phyloP scores from a whole-genome alignment of 2,797 vertebrate species.

The Odontamblyopus rebecca region DNA sequence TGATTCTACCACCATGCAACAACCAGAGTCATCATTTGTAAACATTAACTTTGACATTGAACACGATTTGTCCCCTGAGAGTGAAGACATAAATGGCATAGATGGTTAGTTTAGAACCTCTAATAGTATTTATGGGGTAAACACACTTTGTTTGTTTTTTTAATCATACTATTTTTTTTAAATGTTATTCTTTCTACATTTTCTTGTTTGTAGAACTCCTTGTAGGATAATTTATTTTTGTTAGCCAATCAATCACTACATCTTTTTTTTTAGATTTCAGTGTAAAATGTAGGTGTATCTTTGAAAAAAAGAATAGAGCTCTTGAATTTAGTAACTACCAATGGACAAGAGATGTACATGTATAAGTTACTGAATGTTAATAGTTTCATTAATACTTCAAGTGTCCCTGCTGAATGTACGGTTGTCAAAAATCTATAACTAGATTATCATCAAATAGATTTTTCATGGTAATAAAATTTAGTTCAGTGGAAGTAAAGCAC shows the following conservation, averaged over 20 bases:
- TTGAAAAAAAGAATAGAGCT: background rate
- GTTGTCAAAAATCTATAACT: slow-evolving; percentile 32
- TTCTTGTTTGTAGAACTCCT: background rate
- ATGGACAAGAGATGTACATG: background rate
- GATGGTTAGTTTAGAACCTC: slow-evolving; percentile 8
- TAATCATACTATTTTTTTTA: slow-evolving; percentile 4
- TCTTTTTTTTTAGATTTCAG: background rate
- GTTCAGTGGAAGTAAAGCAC: background rate
- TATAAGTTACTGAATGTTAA: background rate
- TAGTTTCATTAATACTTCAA: slow-evolving; percentile 26
- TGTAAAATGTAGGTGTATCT: background rate
- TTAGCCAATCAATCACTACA: background rate
- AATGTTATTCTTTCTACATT: slow-evolving; percentile 35
- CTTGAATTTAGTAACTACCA: background rate
- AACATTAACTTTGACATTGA: slow-evolving; percentile 97
- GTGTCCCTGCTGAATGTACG: slow-evolving; percentile 39
- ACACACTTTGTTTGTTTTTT: slow-evolving; percentile 6
- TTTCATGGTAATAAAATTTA: slow-evolving; percentile 4
- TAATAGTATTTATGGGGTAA: slow-evolving; percentile 16
- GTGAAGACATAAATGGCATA: slow-evolving; percentile 72
- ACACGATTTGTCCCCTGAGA: slow-evolving; percentile 71
- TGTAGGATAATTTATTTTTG: background rate
- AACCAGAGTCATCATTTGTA: slow-evolving; percentile 87
- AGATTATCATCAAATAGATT: slow-evolving; percentile 19
- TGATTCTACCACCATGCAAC: slow-evolving; percentile 78